Conservation (phyloP, 2,113 vertebrate species). For the Casuarius casuarius region DNA sequence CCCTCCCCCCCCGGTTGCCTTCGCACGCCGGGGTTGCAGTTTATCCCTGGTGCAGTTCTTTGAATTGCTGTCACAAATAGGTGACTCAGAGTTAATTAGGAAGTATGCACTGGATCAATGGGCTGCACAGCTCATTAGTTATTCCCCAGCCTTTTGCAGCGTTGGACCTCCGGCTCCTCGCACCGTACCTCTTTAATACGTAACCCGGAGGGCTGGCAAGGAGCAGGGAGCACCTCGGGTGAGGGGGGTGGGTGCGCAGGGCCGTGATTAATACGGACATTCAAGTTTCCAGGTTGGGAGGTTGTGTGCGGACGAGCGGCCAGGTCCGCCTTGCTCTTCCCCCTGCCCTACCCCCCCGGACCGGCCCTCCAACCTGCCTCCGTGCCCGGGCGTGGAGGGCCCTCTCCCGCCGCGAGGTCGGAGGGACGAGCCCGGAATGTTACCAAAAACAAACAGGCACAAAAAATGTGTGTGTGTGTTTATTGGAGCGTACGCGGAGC, state of each 20-base stretch:
- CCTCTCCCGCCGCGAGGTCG: not conserved
- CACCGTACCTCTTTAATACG: slow-evolving; percentile 18
- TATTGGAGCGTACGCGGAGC: slow-evolving; percentile 56
- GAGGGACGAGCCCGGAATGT: not conserved
- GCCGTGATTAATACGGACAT: not conserved
- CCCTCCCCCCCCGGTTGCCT: not conserved
- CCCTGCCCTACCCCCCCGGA: not conserved
- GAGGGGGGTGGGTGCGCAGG: not conserved
- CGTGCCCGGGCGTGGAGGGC: not conserved
- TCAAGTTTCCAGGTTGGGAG: slow-evolving; percentile 55
- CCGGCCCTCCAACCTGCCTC: not conserved
- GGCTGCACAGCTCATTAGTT: slow-evolving; percentile 81
- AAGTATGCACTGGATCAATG: slow-evolving; percentile 83
- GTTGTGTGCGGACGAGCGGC: not conserved
- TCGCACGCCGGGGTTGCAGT: slow-evolving; percentile 37
- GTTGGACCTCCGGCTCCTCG: slow-evolving; percentile 71
- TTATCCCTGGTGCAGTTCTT: slow-evolving; percentile 67
- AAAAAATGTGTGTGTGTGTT: slow-evolving; percentile 17
- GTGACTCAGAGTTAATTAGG: slow-evolving; percentile 84
- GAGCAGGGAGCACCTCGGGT: not conserved
- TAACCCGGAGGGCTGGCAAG: slow-evolving; percentile 5
- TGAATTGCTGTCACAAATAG: slow-evolving; percentile 80
- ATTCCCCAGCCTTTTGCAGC: slow-evolving; percentile 79
- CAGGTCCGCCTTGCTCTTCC: not conserved
- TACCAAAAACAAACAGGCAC: slow-evolving; percentile 20